A percentile compares a stretch with the other conserved stretches of the same genome.
phyloP scores from a whole-genome alignment of 2,113 vertebrate species.

The Mus pahari region DNA sequence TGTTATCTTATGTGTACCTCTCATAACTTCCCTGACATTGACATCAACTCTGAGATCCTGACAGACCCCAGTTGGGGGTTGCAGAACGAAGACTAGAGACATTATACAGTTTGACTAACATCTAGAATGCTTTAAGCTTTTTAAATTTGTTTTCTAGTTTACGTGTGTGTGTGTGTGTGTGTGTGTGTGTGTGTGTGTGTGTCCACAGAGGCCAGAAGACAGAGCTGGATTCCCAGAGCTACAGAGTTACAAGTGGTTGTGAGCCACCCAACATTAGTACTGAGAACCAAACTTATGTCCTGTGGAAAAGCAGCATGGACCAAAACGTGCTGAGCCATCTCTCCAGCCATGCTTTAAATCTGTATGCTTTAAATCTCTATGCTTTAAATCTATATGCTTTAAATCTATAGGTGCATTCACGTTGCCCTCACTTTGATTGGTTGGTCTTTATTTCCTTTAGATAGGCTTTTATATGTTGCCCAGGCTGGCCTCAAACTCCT shows the following conservation, averaged over 20 bases:
- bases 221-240: not conserved
- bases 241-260: not conserved
- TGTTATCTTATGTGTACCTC: not conserved
- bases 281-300: not conserved
- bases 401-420: not conserved
- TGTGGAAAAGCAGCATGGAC: not conserved
- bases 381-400: not conserved
- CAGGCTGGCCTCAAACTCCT: not conserved
- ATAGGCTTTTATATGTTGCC: not conserved
- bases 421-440: not conserved
- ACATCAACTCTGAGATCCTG: not conserved
- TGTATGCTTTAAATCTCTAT: not conserved
- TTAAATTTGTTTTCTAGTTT: not conserved
- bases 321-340: no score
- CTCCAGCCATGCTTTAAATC: not conserved
- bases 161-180: no score
- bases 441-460: not conserved
- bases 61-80: not conserved
- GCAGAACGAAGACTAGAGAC: not conserved
- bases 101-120: not conserved
- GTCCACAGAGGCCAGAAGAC: not conserved
- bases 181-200: not conserved
- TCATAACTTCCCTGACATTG: not conserved
- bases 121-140: not conserved
- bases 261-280: not conserved